Evolutionary conservation across 2,797 vertebrate genomes (phyloP).

Genomic region (Clarias fuscus): DNA sequence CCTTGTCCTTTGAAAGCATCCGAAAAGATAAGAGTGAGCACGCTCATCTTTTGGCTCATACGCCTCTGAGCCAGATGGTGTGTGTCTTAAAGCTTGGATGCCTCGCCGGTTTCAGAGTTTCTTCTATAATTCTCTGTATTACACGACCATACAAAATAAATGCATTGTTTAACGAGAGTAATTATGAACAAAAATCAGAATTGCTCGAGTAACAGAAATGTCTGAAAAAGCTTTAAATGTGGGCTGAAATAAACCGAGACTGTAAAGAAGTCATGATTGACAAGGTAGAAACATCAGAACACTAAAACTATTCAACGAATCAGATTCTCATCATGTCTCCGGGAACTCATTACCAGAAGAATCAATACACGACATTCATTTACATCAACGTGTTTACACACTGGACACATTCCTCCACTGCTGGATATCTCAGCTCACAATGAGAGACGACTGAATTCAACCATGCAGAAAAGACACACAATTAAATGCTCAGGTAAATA

Average conservation of each 20-base stretch:
- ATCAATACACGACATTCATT: conserved; percentile 69
- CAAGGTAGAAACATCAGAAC: conserved; percentile 4
- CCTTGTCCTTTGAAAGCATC: conserved; percentile 12
- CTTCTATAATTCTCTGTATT: conserved; percentile 38
- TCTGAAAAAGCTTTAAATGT: neutral
- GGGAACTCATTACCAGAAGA: conserved; percentile 66
- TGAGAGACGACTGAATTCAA: conserved; percentile 35
- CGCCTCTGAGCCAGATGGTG: conserved; percentile 51
- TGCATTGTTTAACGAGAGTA: neutral
- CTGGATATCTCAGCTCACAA: conserved; percentile 22
- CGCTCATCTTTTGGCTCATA: conserved; percentile 37
- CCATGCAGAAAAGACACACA: conserved; percentile 42
- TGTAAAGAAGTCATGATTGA: neutral
- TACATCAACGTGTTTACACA: conserved; percentile 64
- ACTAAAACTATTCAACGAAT: conserved; percentile 30
- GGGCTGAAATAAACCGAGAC: neutral
- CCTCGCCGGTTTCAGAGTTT: conserved; percentile 48
- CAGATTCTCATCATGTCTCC: conserved; percentile 44
- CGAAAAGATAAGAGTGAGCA: conserved; percentile 22
- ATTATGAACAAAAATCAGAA: neutral
- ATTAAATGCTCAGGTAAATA: conserved; percentile 59
- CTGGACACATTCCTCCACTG: conserved; percentile 62
- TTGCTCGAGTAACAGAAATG: neutral
- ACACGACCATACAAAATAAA: neutral
- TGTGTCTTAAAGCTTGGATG: conserved; percentile 50